A percentile compares a stretch with the other conserved stretches of the same genome.
Evolutionary conservation across 2,888 invertebrate species (phyloP).

Genomic region (Ariolimax columbianus): DNA sequence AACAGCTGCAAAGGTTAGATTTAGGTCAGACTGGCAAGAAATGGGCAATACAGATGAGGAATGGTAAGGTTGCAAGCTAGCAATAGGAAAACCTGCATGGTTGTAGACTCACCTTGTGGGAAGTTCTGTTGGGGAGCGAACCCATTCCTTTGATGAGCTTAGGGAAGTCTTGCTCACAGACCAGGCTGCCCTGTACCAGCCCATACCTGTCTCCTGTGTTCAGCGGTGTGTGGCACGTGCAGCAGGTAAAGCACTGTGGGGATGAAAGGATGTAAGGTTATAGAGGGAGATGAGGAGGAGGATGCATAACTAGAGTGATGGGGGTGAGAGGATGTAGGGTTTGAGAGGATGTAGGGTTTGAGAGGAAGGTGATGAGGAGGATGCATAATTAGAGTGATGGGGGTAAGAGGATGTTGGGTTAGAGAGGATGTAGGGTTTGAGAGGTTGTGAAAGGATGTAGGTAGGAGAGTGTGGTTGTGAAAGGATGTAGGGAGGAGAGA

Average conservation of each 20-base stretch:
- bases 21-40: too few relatives aligned
- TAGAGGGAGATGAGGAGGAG: not conserved
- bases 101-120: slow-evolving; percentile 72
- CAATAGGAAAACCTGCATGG: too few relatives aligned
- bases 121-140: slow-evolving; percentile 62
- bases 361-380: not conserved
- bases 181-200: slow-evolving; percentile 91
- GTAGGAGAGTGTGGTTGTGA: too few relatives aligned
- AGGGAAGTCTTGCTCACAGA: slow-evolving; percentile 97
- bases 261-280: not conserved
- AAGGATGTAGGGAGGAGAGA: too few relatives aligned
- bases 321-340: not conserved
- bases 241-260: slow-evolving; percentile 91
- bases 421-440: too few relatives aligned
- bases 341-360: not conserved
- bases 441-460: too few relatives aligned
- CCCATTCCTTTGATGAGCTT: slow-evolving; percentile 85
- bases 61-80: too few relatives aligned
- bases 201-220: slow-evolving; percentile 95
- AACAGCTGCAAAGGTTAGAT: too few relatives aligned
- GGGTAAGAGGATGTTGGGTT: too few relatives aligned
- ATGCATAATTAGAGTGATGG: too few relatives aligned
- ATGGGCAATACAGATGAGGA: too few relatives aligned
- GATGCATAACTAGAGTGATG: not conserved
- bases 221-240: slow-evolving; percentile 92